Conservation (phyloP, 2,113 vertebrate species). For the Odontesthes bonariensis region DNA sequence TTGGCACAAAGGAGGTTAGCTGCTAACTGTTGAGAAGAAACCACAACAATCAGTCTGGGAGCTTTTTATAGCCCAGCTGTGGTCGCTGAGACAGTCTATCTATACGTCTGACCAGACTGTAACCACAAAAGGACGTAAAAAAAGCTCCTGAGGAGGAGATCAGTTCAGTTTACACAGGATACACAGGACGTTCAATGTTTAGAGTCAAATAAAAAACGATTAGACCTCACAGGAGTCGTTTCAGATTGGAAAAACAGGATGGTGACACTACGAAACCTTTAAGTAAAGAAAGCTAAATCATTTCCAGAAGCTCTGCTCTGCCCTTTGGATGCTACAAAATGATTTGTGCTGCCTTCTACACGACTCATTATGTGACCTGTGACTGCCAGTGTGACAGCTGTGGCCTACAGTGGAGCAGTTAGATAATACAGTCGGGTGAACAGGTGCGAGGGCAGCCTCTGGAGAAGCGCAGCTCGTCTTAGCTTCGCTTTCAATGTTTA, state of each 20-base stretch:
- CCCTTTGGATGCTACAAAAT: conserved; percentile 10
- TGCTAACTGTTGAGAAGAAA: background rate
- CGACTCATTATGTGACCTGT: background rate
- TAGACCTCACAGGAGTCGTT: conserved; percentile 3
- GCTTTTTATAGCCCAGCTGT: background rate
- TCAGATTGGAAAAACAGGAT: conserved; percentile 4
- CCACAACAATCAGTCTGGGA: background rate
- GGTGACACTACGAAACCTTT: background rate
- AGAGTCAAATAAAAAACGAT: background rate
- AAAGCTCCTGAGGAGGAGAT: too few relatives aligned
- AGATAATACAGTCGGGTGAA: too few relatives aligned
- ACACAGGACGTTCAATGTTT: too few relatives aligned
- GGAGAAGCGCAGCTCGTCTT: too few relatives aligned
- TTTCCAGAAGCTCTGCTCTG: conserved; percentile 3
- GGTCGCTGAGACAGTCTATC: too few relatives aligned
- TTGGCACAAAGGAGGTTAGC: background rate
- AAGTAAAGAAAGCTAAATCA: conserved; percentile 7
- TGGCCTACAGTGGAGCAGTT: background rate
- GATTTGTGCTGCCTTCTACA: conserved; percentile 3
- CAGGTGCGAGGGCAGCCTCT: too few relatives aligned
- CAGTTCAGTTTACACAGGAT: too few relatives aligned
- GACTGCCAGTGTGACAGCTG: background rate
- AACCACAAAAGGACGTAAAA: too few relatives aligned
- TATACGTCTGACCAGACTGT: too few relatives aligned
- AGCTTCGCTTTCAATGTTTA: too few relatives aligned